Conservation (phyloP, 2,113 vertebrate species). For the Festucalex cinctus region DNA sequence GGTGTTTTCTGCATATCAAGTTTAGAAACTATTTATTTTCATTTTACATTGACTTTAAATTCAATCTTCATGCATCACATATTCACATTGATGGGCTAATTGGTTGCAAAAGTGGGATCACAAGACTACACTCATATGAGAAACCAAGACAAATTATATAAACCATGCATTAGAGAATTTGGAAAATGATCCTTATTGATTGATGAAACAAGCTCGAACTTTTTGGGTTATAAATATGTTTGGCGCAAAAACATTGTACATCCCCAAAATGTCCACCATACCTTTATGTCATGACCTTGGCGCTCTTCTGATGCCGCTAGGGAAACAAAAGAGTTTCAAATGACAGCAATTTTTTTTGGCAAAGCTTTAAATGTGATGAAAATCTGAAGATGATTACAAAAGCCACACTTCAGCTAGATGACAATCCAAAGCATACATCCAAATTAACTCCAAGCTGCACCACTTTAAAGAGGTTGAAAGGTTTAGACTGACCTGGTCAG, state of each 20-base stretch:
- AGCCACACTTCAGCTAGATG: neutral
- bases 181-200: neutral
- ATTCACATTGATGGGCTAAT: no score
- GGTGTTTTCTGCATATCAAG: no score
- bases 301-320: neutral
- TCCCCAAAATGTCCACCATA: neutral
- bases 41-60: no score
- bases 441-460: neutral
- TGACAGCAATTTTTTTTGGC: neutral
- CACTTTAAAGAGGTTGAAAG: slow-evolving; percentile 1
- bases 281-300: neutral
- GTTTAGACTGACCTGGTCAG: neutral
- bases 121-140: no score
- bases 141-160: no score
- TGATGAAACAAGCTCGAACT: no score
- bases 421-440: neutral
- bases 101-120: no score
- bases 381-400: neutral
- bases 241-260: no score
- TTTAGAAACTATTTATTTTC: no score
- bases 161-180: neutral
- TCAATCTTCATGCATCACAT: no score
- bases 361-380: neutral
- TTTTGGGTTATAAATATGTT: no score
- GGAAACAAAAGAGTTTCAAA: neutral